phyloP scores from a whole-genome alignment of 1,140 invertebrate genomes.

The Acromyrmex echinatior region DNA sequence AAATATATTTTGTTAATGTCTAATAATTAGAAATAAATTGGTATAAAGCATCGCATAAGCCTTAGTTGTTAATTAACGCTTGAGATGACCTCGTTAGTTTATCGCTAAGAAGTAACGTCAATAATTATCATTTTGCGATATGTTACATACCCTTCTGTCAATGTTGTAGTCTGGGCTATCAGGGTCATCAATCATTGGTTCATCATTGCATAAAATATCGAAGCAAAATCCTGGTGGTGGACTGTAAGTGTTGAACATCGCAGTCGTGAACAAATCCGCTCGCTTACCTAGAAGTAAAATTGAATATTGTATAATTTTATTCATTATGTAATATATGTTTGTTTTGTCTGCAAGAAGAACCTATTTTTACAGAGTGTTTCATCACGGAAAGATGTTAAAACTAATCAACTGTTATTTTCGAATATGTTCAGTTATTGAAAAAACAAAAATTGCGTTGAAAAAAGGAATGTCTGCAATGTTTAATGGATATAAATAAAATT shows the following conservation, averaged over 20 bases:
- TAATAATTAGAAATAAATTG: slow-evolving; percentile 18
- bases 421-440: too few species aligned
- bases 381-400: too few species aligned
- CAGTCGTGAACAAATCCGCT: slow-evolving; percentile 90
- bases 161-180: slow-evolving; percentile 92
- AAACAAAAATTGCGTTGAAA: too few species aligned
- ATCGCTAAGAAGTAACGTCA: not conserved
- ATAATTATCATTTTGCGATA: not conserved
- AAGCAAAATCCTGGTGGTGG: slow-evolving; percentile 96
- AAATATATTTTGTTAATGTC: not conserved
- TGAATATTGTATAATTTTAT: not conserved
- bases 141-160: slow-evolving; percentile 87
- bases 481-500: too few species aligned
- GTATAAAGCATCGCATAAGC: slow-evolving; percentile 8
- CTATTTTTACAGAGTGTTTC: too few species aligned
- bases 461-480: too few species aligned
- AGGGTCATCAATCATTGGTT: slow-evolving; percentile 92
- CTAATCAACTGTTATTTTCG: too few species aligned
- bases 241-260: slow-evolving; percentile 92
- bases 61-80: not conserved
- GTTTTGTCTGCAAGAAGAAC: too few species aligned
- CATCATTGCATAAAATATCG: slow-evolving; percentile 93
- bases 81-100: slow-evolving; percentile 11
- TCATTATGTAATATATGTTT: not conserved
- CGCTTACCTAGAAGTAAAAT: slow-evolving; percentile 85